Percentiles rank a stretch among this genome's conserved stretches.
Conservation (phyloP, 2,888 invertebrate species). For the Eupithecia vulgata region DNA sequence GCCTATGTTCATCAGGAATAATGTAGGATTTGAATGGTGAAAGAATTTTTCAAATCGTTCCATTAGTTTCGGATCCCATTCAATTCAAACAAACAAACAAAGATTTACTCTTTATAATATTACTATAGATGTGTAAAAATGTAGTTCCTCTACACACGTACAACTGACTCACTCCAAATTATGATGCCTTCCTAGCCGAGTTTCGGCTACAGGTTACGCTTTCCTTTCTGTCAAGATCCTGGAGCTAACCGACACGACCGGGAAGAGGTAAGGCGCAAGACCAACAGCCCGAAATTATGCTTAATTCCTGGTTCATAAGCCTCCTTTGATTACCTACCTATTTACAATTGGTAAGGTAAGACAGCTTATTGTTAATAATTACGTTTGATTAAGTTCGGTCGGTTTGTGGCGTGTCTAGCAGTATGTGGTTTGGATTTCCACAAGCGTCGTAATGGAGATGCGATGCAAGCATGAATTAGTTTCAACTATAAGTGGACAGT, state of each 20-base stretch:
- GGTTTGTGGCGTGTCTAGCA: background rate
- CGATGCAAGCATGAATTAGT: background rate
- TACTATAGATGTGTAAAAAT: background rate
- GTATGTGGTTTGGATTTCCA: background rate
- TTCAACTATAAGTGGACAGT: background rate
- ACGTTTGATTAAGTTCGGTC: background rate
- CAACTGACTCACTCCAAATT: too few species aligned
- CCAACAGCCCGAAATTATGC: background rate
- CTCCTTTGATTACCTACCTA: background rate
- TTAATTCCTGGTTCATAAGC: background rate
- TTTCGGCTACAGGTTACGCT: too few species aligned
- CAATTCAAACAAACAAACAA: too few species aligned
- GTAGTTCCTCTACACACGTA: background rate
- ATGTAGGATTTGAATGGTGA: too few species aligned
- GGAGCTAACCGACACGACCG: background rate
- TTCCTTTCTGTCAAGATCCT: background rate
- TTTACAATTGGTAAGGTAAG: constrained; percentile 2
- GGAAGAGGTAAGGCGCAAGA: background rate
- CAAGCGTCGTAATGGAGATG: background rate
- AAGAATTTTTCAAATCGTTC: too few species aligned
- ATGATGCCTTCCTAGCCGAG: background rate
- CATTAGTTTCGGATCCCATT: too few species aligned
- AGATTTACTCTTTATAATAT: too few species aligned
- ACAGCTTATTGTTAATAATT: background rate
- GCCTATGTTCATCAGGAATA: too few species aligned